phyloP scores from a whole-genome alignment of 2,113 vertebrate species.

The Pangasianodon gigas region DNA sequence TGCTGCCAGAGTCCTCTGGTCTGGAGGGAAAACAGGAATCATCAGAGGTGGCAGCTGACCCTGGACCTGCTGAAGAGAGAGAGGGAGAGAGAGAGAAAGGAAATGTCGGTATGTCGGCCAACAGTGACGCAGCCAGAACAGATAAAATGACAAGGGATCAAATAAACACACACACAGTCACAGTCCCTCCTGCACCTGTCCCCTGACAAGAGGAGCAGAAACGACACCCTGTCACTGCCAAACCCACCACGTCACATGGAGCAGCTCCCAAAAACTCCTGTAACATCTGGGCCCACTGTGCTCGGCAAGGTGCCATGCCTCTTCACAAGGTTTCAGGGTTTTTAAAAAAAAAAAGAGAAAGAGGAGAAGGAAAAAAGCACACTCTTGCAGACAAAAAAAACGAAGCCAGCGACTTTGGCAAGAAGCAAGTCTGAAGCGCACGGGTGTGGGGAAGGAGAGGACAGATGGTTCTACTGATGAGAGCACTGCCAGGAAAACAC shows the following conservation, averaged over 20 bases:
- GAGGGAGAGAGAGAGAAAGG: conserved; percentile 3
- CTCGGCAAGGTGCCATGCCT: conserved; percentile 87
- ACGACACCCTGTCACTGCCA: conserved; percentile 60
- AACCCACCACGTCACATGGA: conserved; percentile 74
- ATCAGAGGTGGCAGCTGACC: conserved; percentile 96
- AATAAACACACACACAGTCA: conserved; percentile 34
- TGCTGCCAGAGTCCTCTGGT: conserved; percentile 95
- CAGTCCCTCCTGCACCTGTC: conserved; percentile 43
- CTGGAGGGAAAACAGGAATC: conserved; percentile 97
- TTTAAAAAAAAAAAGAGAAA: conserved; percentile 66
- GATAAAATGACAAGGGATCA: conserved; percentile 35
- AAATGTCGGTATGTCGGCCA: conserved; percentile 5
- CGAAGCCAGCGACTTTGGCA: conserved; percentile 93
- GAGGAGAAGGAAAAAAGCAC: conserved; percentile 59
- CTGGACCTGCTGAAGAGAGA: conserved; percentile 90
- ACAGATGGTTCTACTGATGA: conserved; percentile 98
- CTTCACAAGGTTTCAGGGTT: conserved; percentile 95
- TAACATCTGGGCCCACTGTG: conserved; percentile 85
- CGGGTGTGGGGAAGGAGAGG: conserved; percentile 90
- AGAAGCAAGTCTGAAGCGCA: conserved; percentile 79
- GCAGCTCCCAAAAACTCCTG: conserved; percentile 62
- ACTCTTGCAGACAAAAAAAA: conserved; percentile 59
- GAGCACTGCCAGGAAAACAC: conserved; percentile 88
- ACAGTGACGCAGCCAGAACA: conserved; percentile 18
- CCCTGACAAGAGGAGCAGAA: conserved; percentile 22